Conservation (phyloP, 2,888 invertebrate species). For the Drosophila meridiana region DNA sequence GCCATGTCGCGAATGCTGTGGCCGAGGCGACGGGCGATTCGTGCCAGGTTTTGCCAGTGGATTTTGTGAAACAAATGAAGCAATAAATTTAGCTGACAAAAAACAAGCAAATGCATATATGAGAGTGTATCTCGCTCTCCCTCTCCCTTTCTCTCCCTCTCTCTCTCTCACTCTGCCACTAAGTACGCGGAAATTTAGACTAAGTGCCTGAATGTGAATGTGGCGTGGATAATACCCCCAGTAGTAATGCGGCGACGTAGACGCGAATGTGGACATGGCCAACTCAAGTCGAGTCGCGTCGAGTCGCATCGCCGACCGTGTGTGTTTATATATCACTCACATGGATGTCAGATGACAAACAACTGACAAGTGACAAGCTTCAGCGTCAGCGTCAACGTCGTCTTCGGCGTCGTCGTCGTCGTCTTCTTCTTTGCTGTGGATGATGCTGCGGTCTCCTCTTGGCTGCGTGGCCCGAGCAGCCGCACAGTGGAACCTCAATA, state of each 20-base stretch:
- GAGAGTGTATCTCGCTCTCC: conserved; percentile 3
- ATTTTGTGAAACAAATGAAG: conserved; percentile 81
- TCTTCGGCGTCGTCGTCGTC: conserved; percentile 41
- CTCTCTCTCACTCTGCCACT: conserved; percentile 36
- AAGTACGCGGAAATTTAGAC: conserved; percentile 74
- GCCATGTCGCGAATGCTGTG: conserved; percentile 31
- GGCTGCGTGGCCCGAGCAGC: conserved; percentile 24
- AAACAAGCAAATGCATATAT: conserved; percentile 75
- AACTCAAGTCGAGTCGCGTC: conserved; percentile 47
- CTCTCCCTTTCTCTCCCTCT: not conserved
- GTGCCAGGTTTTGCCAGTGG: conserved; percentile 44
- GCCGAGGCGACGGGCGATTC: conserved; percentile 20
- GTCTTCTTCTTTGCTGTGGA: conserved; percentile 42
- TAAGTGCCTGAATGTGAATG: conserved; percentile 62
- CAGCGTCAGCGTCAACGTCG: conserved; percentile 64
- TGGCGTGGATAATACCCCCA: conserved; percentile 53
- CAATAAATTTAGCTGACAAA: conserved; percentile 83
- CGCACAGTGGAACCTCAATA: conserved; percentile 54
- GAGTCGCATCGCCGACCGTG: conserved; percentile 64
- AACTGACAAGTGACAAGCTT: conserved; percentile 84
- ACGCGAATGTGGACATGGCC: conserved; percentile 59
- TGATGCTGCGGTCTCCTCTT: conserved; percentile 36
- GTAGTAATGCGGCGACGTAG: conserved; percentile 15
- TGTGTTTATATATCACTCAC: conserved; percentile 83
- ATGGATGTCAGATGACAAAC: conserved; percentile 83